Conservation (phyloP, 2,113 vertebrate species). For the Amazona vittata region DNA sequence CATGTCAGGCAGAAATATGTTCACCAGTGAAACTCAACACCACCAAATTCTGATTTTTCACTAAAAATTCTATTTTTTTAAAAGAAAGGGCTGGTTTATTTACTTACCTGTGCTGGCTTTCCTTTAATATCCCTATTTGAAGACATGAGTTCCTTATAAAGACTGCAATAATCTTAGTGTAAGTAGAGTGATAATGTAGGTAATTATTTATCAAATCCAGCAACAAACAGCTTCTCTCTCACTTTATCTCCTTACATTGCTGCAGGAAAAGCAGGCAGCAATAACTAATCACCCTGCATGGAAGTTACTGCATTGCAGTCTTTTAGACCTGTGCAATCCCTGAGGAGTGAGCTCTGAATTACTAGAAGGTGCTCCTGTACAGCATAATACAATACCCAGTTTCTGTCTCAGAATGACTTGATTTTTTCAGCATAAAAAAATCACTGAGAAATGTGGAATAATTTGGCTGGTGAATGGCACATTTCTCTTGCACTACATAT, state of each 20-base stretch:
- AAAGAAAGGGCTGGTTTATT: background rate
- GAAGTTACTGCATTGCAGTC: background rate
- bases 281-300: background rate
- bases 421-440: background rate
- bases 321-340: background rate
- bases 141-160: background rate
- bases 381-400: rapidly evolving
- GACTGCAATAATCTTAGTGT: background rate
- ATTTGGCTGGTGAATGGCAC: background rate
- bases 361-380: background rate
- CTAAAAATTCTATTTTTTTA: background rate
- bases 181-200: background rate
- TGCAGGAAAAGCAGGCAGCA: background rate
- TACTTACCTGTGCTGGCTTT: background rate
- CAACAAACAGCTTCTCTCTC: background rate
- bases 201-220: background rate
- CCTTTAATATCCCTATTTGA: background rate
- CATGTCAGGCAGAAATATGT: background rate
- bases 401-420: background rate
- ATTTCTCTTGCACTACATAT: background rate
- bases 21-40: background rate
- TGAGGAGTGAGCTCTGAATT: background rate
- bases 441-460: background rate
- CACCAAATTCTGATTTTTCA: background rate
- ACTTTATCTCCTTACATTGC: background rate